Evolutionary conservation across 2,888 invertebrate species (phyloP), one percentile per base, ranked within the genome.

Genomic region (Congeria kusceri): DNA sequence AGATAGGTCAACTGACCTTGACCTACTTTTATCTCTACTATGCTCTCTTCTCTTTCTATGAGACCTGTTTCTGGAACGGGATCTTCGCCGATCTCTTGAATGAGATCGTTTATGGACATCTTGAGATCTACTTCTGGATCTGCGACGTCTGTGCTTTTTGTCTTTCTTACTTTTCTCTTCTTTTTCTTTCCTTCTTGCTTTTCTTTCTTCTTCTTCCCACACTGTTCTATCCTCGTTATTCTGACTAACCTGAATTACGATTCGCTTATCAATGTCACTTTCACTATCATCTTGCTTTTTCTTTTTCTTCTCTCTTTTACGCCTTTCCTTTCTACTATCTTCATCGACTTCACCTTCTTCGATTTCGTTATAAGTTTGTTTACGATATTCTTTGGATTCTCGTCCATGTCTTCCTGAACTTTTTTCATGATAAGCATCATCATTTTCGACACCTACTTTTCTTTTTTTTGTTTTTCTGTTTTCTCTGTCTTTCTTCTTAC

Each of bases 31-130:
- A 20, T 76, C 74, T 56, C 84, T 79, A 64, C 82, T 81, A 53
- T 81, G 78, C 11, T 86, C 88, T 67, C 86, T 80, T 20, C 83
- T 70, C 66, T 86, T 84, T 64, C 83, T 79, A 58, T 78, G 70
- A 56, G 77, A 63, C 56, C 78, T 81, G n/a, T 85, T 84, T 67
- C 72, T 77, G 28, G 83, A 83, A 29, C 80, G 68, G 28, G 87
- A 87, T n/a, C 86, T 64, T 63, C 58, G 57, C 63, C 83, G 83
- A n/a, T 87, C 87, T 62, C 69, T 69, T 47, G 88, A 87, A 20
- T 76, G 78, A 65, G 88, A 87, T 53, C 85, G 72, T 4, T 67
- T 72, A 64, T 78, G 82, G 13, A 75, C 65, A 27, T 84, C 85
- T 68, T 76, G 68, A 64, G 85, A 84, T 62, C 73, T 81, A 68